Evolutionary conservation across 2,797 vertebrate genomes (phyloP).

Genomic region (Loriculus beryllinus): DNA sequence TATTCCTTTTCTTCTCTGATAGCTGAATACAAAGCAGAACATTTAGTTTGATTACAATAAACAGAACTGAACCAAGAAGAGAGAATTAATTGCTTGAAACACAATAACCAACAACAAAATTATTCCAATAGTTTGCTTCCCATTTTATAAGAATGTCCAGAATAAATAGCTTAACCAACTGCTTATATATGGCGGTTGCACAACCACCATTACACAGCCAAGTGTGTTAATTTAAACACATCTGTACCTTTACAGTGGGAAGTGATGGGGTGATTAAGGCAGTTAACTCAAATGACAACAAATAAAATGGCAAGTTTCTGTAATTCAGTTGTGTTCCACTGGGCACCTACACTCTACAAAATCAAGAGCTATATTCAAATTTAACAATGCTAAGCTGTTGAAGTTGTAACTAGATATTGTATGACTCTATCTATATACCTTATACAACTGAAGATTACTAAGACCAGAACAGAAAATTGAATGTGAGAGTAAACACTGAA

Average conservation of each 20-base stretch:
- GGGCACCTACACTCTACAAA: background rate
- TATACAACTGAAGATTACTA: background rate
- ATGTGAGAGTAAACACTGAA: background rate
- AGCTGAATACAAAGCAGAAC: constrained; percentile 74
- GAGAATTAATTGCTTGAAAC: background rate
- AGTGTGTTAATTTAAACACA: background rate
- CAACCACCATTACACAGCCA: background rate
- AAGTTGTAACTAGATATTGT: background rate
- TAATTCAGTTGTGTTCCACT: background rate
- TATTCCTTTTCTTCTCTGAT: constrained; percentile 90
- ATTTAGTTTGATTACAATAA: background rate
- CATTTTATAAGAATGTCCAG: background rate
- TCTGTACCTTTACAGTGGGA: background rate
- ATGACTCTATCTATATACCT: background rate
- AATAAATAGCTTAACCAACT: background rate
- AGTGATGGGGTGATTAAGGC: background rate
- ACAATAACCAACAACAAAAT: fast-evolving
- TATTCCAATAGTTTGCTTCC: background rate
- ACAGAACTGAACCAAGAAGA: background rate
- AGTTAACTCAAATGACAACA: background rate
- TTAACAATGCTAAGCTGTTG: background rate
- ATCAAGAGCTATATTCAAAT: background rate
- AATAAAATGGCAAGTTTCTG: background rate
- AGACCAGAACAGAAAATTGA: background rate
- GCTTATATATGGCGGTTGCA: background rate